phyloP scores from a whole-genome alignment of 2,113 vertebrate species.

The Hippocampus zosterae region DNA sequence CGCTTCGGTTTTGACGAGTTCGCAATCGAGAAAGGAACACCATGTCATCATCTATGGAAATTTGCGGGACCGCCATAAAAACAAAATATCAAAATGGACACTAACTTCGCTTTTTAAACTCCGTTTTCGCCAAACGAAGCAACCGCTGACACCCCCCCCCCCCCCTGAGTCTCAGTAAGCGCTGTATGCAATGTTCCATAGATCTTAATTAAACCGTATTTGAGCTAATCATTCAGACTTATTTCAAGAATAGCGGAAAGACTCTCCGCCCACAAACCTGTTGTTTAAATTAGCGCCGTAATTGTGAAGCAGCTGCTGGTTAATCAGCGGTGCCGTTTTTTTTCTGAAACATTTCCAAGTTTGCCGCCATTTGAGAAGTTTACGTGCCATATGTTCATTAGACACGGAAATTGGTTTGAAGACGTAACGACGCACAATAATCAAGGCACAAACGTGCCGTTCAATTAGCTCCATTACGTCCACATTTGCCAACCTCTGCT shows the following conservation, averaged over 20 bases:
- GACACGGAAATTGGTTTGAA: constrained; percentile 20
- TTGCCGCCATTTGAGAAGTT: constrained; percentile 41
- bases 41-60: too few relatives aligned
- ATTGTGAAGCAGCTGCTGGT: constrained; percentile 48
- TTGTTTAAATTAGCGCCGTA: constrained; percentile 22
- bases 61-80: too few relatives aligned
- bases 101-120: too few relatives aligned
- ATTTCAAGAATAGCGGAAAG: not conserved
- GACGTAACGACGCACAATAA: constrained; percentile 33
- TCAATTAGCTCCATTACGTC: constrained; percentile 51
- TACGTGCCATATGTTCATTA: constrained; percentile 47
- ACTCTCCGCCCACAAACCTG: not conserved
- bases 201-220: not conserved
- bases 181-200: not conserved
- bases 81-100: too few relatives aligned
- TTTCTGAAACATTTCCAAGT: constrained; percentile 40
- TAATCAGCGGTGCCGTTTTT: constrained; percentile 7
- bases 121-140: not conserved
- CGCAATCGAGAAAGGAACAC: too few relatives aligned
- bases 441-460: constrained; percentile 31
- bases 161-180: too few relatives aligned
- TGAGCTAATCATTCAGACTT: not conserved
- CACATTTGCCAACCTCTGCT: not conserved
- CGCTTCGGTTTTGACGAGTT: too few relatives aligned
- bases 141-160: too few relatives aligned